phyloP scores from a whole-genome alignment of 53 echinoderm and acorn worm species.

The Paelopatides confundens region DNA sequence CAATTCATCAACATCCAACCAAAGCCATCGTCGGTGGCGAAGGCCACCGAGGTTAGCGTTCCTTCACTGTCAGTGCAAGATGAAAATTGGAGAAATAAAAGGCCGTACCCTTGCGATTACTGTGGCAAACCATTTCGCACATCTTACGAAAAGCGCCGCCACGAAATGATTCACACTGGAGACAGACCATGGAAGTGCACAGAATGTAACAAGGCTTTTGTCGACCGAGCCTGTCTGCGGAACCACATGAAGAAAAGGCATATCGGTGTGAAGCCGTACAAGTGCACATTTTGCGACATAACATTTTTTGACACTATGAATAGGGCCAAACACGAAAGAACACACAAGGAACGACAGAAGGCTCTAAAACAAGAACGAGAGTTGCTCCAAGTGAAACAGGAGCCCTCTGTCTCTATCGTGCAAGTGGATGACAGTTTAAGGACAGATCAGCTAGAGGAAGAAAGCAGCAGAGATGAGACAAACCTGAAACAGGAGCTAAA shows the following conservation, averaged over 20 bases:
- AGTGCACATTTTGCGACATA: slow-evolving; percentile 47
- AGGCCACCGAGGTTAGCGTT: neutral
- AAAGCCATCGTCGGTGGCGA: neutral
- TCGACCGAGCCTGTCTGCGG: slow-evolving; percentile 42
- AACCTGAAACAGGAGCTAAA: neutral
- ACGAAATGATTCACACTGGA: slow-evolving; percentile 47
- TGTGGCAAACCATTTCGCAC: slow-evolving; percentile 53
- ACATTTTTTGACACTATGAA: slow-evolving; percentile 37
- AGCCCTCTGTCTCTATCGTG: slow-evolving; percentile 5
- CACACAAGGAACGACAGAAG: slow-evolving; percentile 37
- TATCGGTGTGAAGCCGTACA: slow-evolving; percentile 42
- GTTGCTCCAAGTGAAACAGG: slow-evolving; percentile 16
- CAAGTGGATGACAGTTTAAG: neutral
- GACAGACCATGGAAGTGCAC: slow-evolving; percentile 50
- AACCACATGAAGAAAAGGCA: slow-evolving; percentile 50
- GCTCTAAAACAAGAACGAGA: slow-evolving; percentile 29
- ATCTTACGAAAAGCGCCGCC: slow-evolving; percentile 47
- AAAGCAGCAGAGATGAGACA: neutral
- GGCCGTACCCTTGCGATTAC: slow-evolving; percentile 46
- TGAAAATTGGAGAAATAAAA: slow-evolving; percentile 29
- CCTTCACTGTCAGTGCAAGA: neutral
- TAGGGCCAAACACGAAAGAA: slow-evolving; percentile 34
- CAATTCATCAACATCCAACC: neutral
- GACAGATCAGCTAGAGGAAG: neutral
- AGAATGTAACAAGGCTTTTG: slow-evolving; percentile 37